Percentiles rank a stretch among this genome's conserved stretches.
Conservation (phyloP, 2,888 invertebrate genomes). For the Trypoxylon attenuatum region DNA sequence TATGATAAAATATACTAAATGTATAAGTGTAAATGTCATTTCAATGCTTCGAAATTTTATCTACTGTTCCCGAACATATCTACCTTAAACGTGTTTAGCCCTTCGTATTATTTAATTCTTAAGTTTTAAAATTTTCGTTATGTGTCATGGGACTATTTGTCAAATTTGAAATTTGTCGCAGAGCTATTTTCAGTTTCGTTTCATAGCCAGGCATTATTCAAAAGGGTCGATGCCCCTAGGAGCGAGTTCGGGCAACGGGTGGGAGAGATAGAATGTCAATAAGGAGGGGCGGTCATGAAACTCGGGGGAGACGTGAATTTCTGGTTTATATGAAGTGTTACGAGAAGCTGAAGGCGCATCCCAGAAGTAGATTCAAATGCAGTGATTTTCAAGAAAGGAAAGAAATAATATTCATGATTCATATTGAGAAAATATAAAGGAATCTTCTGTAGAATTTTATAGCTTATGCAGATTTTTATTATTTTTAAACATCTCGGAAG, state of each 20-base stretch:
- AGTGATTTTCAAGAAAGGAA: too few species aligned
- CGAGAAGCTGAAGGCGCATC: constrained; percentile 9
- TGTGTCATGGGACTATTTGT: too few species aligned
- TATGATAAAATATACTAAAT: constrained; percentile 62
- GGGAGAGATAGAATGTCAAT: constrained; percentile 51
- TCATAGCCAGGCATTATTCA: constrained; percentile 41
- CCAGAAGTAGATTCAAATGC: constrained; percentile 7
- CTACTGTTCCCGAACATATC: constrained; percentile 7
- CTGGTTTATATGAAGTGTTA: constrained; percentile 18
- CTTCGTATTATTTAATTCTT: neutral
- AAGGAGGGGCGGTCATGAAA: constrained; percentile 42
- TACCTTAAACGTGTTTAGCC: neutral
- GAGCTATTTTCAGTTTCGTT: too few species aligned
- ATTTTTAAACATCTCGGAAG: too few species aligned
- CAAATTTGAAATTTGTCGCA: too few species aligned
- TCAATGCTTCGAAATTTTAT: constrained; percentile 22
- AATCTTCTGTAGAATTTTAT: too few species aligned
- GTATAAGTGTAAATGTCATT: constrained; percentile 53
- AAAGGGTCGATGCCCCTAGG: constrained; percentile 44
- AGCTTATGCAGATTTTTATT: too few species aligned
- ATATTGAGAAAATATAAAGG: too few species aligned
- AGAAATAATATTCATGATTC: too few species aligned
- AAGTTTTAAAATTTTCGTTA: neutral
- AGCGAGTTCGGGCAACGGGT: constrained; percentile 37
- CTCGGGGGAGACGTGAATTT: constrained; percentile 34